phyloP scores from a whole-genome alignment of 2,888 invertebrate species.

The Cactoblastis cactorum region DNA sequence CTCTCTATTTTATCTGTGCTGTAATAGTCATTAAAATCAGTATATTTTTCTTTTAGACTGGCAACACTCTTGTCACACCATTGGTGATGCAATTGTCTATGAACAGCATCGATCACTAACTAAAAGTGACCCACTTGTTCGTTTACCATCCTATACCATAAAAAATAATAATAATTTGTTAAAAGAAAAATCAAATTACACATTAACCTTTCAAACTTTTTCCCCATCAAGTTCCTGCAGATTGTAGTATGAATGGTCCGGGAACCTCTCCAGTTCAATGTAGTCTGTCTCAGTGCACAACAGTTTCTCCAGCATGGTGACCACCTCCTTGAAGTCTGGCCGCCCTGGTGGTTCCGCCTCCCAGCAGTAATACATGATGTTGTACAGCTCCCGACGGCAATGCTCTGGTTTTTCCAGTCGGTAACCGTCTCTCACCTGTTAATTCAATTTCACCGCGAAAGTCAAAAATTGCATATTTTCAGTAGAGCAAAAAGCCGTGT shows the following conservation, averaged over 20 bases:
- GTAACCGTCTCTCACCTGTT: conserved; percentile 90
- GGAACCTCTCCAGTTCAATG: conserved; percentile 94
- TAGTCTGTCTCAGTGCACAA: conserved; percentile 95
- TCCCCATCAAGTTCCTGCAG: conserved; percentile 92
- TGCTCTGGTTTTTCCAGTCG: conserved; percentile 95
- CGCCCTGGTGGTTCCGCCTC: conserved; percentile 89
- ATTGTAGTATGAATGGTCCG: conserved; percentile 95
- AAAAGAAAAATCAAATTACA: too few relatives aligned
- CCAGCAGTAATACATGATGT: conserved; percentile 98
- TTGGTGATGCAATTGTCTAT: too few relatives aligned
- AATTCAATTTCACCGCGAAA: neutral
- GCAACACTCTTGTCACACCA: too few relatives aligned
- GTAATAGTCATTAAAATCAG: too few relatives aligned
- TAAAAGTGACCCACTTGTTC: too few relatives aligned
- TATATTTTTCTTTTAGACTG: too few relatives aligned
- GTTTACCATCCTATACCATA: too few relatives aligned
- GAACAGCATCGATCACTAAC: too few relatives aligned
- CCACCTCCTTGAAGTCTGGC: conserved; percentile 91
- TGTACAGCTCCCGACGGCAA: conserved; percentile 94
- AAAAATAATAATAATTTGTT: too few relatives aligned
- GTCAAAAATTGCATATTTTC: neutral
- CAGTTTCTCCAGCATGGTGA: conserved; percentile 88
- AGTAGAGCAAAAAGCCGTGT: too few relatives aligned
- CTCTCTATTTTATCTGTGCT: too few relatives aligned
- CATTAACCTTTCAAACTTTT: conserved; percentile 65